phyloP scores from a whole-genome alignment of 2,888 invertebrate species.

The Mechanitis messenoides region DNA sequence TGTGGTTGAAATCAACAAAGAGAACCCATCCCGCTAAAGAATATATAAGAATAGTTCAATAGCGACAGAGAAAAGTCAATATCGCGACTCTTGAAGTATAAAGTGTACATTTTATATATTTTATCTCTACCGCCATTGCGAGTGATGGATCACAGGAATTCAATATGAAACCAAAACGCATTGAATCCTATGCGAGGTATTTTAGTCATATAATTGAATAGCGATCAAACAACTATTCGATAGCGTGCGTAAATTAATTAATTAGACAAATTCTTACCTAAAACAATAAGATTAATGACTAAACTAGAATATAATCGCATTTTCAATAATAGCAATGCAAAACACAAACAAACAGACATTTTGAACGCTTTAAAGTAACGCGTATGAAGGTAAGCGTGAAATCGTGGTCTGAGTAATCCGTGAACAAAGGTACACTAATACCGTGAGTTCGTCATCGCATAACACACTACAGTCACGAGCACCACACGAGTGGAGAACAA shows the following conservation, averaged over 20 bases:
- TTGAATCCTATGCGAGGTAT: too few species aligned
- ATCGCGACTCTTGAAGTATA: not conserved
- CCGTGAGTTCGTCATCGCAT: not conserved
- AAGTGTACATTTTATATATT: not conserved
- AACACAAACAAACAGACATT: not conserved
- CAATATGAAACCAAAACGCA: too few species aligned
- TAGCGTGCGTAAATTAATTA: too few species aligned
- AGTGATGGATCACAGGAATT: too few species aligned
- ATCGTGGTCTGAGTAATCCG: slow-evolving; percentile 5
- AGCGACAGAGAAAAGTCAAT: not conserved
- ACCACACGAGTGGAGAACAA: too few species aligned
- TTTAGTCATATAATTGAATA: too few species aligned
- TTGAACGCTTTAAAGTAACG: not conserved
- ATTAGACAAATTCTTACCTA: too few species aligned
- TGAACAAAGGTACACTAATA: slow-evolving; percentile 1
- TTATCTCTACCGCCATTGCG: too few species aligned
- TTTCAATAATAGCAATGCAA: not conserved
- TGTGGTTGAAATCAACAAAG: not conserved
- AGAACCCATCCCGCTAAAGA: not conserved
- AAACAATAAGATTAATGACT: too few species aligned
- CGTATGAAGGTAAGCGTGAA: slow-evolving; percentile 1
- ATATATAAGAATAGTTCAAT: not conserved
- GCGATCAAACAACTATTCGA: too few species aligned
- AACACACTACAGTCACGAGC: not conserved
- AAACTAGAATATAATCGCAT: too few species aligned